phyloP scores from a whole-genome alignment of 2,113 vertebrate genomes.

The Eclectus roratus region DNA sequence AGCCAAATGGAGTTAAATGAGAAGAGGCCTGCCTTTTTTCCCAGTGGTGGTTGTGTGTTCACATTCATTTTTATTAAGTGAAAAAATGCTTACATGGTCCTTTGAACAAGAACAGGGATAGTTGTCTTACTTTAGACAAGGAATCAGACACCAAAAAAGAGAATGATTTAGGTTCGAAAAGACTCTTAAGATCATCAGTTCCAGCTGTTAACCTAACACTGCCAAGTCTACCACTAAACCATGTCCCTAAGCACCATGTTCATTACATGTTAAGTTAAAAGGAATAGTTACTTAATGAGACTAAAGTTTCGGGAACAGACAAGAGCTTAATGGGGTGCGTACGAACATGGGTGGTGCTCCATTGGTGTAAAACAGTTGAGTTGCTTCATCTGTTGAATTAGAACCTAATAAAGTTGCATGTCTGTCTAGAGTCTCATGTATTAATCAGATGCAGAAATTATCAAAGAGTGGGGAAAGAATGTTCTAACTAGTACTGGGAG shows the following conservation, averaged over 20 bases:
- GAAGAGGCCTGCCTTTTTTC: neutral
- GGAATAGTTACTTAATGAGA: neutral
- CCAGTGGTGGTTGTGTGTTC: neutral
- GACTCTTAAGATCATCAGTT: rapidly evolving
- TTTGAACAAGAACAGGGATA: neutral
- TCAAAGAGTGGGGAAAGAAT: neutral
- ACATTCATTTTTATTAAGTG: neutral
- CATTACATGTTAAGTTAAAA: rapidly evolving
- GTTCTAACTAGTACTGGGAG: neutral
- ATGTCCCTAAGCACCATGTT: rapidly evolving
- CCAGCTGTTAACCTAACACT: neutral
- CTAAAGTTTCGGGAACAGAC: neutral
- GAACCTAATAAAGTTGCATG: neutral
- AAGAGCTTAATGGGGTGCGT: neutral
- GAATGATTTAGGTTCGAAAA: neutral
- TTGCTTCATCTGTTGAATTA: neutral
- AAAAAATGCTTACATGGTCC: neutral
- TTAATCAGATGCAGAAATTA: neutral
- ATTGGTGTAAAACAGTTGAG: neutral
- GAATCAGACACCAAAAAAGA: neutral
- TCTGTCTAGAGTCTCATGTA: neutral
- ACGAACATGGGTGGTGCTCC: neutral
- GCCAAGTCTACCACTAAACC: neutral
- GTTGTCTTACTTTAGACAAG: neutral
- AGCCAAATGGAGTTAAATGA: neutral